phyloP scores from a whole-genome alignment of 1,140 invertebrate genomes.

The Anthonomus grandis region DNA sequence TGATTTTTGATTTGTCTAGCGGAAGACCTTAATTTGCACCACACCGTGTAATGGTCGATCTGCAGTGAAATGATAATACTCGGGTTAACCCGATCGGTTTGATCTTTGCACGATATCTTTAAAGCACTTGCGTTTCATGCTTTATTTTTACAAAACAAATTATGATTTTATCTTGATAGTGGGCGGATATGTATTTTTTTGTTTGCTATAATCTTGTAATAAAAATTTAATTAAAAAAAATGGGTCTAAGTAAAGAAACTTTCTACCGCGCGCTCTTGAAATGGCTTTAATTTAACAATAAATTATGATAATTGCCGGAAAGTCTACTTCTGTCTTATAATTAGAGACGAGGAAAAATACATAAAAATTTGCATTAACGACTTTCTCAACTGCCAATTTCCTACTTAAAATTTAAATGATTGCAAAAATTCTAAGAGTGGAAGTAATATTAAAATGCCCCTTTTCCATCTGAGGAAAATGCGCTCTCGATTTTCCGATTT shows the following conservation, averaged over 20 bases:
- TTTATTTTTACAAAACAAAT: neutral
- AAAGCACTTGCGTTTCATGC: constrained; percentile 1
- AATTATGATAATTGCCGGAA: constrained; percentile 22
- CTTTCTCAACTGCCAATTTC: constrained; percentile 22
- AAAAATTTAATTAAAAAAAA: neutral
- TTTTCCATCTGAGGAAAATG: constrained; percentile 17
- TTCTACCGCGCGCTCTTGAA: neutral
- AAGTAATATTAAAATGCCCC: constrained; percentile 18
- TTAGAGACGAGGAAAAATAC: constrained; percentile 20
- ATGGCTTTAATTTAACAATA: constrained; percentile 13
- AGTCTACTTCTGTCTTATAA: constrained; percentile 22
- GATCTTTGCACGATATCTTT: constrained; percentile 28
- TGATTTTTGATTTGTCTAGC: constrained; percentile 39
- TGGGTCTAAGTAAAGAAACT: neutral
- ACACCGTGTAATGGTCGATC: constrained; percentile 39
- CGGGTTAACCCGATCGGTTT: constrained; percentile 14
- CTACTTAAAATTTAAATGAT: constrained; percentile 26
- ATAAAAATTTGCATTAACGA: constrained; percentile 27
- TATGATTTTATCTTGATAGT: neutral
- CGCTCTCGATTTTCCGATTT: constrained; percentile 10
- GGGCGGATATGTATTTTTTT: neutral
- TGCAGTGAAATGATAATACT: constrained; percentile 38
- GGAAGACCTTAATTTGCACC: constrained; percentile 44
- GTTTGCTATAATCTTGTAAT: neutral
- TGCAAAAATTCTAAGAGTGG: constrained; percentile 19